Percentiles rank a stretch among this genome's conserved stretches.
phyloP scores from a whole-genome alignment of 1,140 invertebrate species.

The Diplogasteroides magnus region DNA sequence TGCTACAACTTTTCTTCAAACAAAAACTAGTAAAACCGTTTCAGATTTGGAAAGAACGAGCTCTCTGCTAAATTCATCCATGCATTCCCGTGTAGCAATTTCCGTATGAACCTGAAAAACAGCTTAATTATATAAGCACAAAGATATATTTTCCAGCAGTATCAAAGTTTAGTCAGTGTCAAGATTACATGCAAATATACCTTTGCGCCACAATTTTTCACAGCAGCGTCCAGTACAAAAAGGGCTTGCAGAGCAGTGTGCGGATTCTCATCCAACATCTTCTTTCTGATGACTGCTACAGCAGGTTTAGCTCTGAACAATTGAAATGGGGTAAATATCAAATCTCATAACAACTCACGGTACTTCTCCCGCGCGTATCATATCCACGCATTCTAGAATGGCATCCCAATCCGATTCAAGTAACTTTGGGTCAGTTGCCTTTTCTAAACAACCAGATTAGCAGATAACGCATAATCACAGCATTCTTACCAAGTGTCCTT shows the following conservation, averaged over 20 bases:
- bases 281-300: slow-evolving; percentile 45
- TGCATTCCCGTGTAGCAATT: slow-evolving; percentile 82
- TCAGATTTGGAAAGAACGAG: slow-evolving; percentile 36
- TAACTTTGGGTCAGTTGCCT: slow-evolving; percentile 48
- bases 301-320: slow-evolving; percentile 45
- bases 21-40: neutral
- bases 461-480: neutral
- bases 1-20: neutral
- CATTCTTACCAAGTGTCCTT: slow-evolving; percentile 10
- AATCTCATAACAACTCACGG: slow-evolving; percentile 36
- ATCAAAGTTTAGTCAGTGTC: slow-evolving; percentile 15
- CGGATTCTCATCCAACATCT: slow-evolving; percentile 43
- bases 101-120: slow-evolving; percentile 76
- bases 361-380: slow-evolving; percentile 47
- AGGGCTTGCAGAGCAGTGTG: slow-evolving; percentile 53
- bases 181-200: slow-evolving; percentile 22
- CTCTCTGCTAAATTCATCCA: slow-evolving; percentile 84
- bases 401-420: slow-evolving; percentile 53
- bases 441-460: slow-evolving; percentile 35
- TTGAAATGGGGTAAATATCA: neutral
- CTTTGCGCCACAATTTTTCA: slow-evolving; percentile 87
- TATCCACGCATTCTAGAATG: slow-evolving; percentile 51
- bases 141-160: too few relatives aligned
- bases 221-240: slow-evolving; percentile 80
- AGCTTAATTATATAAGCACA: neutral